phyloP scores from a whole-genome alignment of 2,113 vertebrate species.

The Nerophis lumbriciformis region DNA sequence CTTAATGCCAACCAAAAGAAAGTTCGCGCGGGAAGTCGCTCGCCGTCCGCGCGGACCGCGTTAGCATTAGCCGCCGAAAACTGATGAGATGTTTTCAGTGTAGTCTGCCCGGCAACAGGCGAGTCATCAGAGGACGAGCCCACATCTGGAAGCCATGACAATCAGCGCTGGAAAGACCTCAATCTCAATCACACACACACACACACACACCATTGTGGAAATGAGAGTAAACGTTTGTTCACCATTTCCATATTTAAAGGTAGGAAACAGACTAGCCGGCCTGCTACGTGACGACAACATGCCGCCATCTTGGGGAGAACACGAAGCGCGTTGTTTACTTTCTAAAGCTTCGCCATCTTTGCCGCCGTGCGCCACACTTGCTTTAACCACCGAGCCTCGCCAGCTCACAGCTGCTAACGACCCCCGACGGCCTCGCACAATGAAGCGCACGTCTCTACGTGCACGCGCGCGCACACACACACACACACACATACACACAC shows the following conservation, averaged over 20 bases:
- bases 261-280: no score
- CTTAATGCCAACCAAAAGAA: no score
- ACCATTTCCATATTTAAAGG: no score
- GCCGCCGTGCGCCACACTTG: not conserved
- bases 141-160: conserved; percentile 61
- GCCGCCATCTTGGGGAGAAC: no score
- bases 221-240: no score
- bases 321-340: not conserved
- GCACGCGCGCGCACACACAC: conserved; percentile 6
- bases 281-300: no score
- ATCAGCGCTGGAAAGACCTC: conserved; percentile 33
- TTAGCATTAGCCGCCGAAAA: not conserved
- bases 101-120: conserved; percentile 23
- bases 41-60: no score
- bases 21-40: no score
- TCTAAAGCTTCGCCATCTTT: not conserved
- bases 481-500: conserved; percentile 7
- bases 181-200: not conserved
- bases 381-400: not conserved
- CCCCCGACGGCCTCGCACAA: conserved; percentile 5
- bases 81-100: not conserved
- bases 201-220: not conserved
- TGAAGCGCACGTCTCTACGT: conserved; percentile 6
- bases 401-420: not conserved
- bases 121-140: conserved; percentile 8